A percentile compares a stretch with the other conserved stretches of the same genome.
phyloP scores from a whole-genome alignment of 2,113 vertebrate species.

The Chaetura pelagica region DNA sequence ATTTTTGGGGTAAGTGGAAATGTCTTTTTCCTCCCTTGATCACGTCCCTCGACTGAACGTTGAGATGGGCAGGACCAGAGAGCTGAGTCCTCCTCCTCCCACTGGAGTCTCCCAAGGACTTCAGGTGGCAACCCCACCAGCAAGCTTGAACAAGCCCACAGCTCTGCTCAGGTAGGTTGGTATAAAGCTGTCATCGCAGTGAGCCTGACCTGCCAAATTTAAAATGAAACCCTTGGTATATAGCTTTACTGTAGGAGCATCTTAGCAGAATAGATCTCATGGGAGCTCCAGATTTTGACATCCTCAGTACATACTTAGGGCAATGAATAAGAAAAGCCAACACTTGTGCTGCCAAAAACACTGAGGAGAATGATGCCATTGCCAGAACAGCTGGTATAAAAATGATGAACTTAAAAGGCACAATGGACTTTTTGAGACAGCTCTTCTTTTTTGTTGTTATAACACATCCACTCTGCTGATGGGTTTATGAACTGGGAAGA shows the following conservation, averaged over 20 bases:
- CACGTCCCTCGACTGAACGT: background rate
- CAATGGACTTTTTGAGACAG: background rate
- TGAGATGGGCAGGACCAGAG: background rate
- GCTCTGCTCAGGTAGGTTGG: background rate
- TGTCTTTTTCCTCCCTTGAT: background rate
- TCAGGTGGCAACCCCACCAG: background rate
- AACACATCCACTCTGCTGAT: background rate
- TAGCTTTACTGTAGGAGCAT: background rate
- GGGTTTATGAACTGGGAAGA: background rate
- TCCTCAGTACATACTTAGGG: background rate
- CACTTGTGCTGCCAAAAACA: background rate
- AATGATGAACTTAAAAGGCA: slow-evolving; percentile 23
- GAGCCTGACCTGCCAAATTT: background rate
- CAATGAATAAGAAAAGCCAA: slow-evolving; percentile 11
- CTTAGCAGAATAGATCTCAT: background rate
- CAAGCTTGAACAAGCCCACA: background rate
- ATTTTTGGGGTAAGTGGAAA: background rate
- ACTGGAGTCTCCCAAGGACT: background rate
- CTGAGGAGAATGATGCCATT: background rate
- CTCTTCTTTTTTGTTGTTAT: background rate
- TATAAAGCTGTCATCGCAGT: background rate
- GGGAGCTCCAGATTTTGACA: background rate
- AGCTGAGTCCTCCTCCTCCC: background rate
- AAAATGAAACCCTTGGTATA: background rate
- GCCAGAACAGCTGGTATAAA: background rate